Evolutionary conservation across 2,888 invertebrate genomes (phyloP), one percentile per base, ranked within the genome.

Genomic region (Volucella inanis): DNA sequence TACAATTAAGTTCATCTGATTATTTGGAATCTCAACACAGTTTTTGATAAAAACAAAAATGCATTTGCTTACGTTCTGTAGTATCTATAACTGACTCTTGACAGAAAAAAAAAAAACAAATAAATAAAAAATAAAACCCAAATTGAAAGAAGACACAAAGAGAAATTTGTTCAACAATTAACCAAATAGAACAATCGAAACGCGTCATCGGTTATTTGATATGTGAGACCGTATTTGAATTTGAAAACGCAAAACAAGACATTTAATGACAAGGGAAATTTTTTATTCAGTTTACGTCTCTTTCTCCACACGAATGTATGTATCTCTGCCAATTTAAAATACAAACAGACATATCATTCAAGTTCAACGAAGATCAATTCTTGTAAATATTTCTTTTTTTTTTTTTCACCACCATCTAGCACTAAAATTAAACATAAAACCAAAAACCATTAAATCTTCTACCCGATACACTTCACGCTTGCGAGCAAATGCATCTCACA

Each of bases 211-310:
- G 22, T 62, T 62, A 64, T 55, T 78, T 70, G 62, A 31, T 55
- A 55, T 55, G 78, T 50, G 78, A 45, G 70, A 74, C 22, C 43
- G 70, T 49, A 64, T 71, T 71, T 78, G 31, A 70, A 68, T 77
- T 67, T 54, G 38, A 47, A 45, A 3, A 18, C 38, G 45, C 41
- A 14, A 31, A 68, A 12, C 54, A 49, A 31, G 45, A 61, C 43
- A 41, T 12, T 75, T 47, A 61, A 50, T 70, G 77, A 78, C 70
- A 78, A 62, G 8, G 70, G 52, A 31, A 59, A 67, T 22, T 57
- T 47, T 43, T 15, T 22, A 22, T 22, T 22, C 18, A 52, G 6
- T 52, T 31, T 11, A 18, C 9, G 39, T 39, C 43, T 59, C 57
- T 57, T 9, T 1, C 1, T 8, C 31, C 18, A 1, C 1, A 14